Base-by-base conservation (phyloP, 2,888 invertebrate species). In the Drosophila peninsularis region DNA sequence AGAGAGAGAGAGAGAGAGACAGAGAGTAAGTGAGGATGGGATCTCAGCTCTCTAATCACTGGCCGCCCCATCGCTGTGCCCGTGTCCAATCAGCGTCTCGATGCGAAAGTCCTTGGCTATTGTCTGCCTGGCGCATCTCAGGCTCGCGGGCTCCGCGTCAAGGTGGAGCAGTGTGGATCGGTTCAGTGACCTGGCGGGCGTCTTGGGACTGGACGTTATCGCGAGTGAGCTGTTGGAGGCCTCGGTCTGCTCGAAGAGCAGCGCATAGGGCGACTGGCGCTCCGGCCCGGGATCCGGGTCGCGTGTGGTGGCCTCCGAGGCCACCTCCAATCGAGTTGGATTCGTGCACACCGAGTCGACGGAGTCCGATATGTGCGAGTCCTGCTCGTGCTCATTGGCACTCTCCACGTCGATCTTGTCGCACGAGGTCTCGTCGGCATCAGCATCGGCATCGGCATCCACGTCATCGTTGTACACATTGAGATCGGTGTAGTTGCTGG, bases 341-440 rank as follows among this genome's bases (percentile, higher is more conserved):
- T 88, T 90, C 41, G 90, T 86, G 70, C 91, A 91, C 11, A 90
- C 82, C 44, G 91, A 91, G 47, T 92, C 92, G 30, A 91, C 89
- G 1, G 92, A 92, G 62, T 92, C 92, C 1, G 92, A 91, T 78
- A 91, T 91, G 49, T 91, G 92, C 17, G 92, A 92, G 36, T 92
- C 92, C 62, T 91, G 90, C 13, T 92, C 91, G 14, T 90, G 89
- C 52, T 92, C 92, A 24, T 91, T 90, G 57, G 91, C 91, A 52
- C 92, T 92, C 67, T 92, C 92, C 19, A 92, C 92, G 61, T 93
- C 92, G 55, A 92, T 92, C 76, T 91, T 91, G 73, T 93, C 92
- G 76, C 91, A 91, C 14, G 92, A 92, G 17, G 90, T 75, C 32
- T 92, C 92, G 6, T 30, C 27, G 6, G 6, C 27, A 39, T 91